Percentiles rank a stretch among this genome's conserved stretches.
phyloP scores from a whole-genome alignment of 2,797 vertebrate genomes.

The Strix occidentalis region DNA sequence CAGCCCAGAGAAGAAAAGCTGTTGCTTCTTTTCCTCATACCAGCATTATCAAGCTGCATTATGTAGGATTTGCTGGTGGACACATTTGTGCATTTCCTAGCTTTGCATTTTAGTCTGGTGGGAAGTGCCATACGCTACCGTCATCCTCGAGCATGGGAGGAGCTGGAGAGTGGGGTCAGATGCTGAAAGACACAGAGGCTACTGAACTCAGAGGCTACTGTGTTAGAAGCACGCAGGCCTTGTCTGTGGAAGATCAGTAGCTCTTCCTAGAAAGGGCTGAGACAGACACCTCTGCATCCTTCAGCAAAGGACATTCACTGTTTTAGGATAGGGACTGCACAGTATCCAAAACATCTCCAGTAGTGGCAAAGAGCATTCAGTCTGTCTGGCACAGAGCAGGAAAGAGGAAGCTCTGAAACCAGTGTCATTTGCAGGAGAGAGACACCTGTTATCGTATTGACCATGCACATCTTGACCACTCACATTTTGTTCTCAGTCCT shows the following conservation, averaged over 20 bases:
- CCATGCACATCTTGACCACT: neutral
- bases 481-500: neutral
- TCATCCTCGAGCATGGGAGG: neutral
- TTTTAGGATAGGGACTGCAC: neutral
- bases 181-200: neutral
- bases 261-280: neutral
- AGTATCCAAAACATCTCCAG: neutral
- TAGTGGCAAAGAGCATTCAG: neutral
- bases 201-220: neutral
- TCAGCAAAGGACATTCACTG: neutral
- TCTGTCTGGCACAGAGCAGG: neutral
- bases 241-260: neutral
- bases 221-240: neutral
- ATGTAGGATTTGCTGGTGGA: neutral
- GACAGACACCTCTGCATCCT: neutral
- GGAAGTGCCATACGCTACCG: fast-evolving
- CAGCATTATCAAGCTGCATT: neutral
- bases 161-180: neutral
- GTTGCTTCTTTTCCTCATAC: neutral
- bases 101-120: neutral
- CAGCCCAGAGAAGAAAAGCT: neutral
- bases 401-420: neutral
- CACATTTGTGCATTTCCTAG: neutral
- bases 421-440: neutral
- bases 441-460: neutral